A percentile compares a stretch with the other conserved stretches of the same genome.
Conservation (phyloP, 2,888 invertebrate species). For the Leucophenga montana region DNA sequence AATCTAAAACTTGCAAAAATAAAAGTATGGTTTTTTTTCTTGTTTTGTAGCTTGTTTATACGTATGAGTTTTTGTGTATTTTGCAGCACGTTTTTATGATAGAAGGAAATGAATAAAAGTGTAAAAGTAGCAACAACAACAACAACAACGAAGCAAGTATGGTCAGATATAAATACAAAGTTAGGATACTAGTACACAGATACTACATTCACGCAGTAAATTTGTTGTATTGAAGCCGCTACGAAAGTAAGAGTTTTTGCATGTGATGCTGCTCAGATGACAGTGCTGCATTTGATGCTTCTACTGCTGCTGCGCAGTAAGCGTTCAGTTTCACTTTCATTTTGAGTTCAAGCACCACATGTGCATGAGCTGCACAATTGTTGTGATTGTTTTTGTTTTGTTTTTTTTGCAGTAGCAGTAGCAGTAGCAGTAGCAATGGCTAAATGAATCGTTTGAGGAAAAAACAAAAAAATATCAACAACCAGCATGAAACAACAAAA, state of each 20-base stretch:
- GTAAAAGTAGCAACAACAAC: conserved; percentile 40
- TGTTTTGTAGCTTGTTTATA: conserved; percentile 27
- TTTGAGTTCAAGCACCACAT: conserved; percentile 67
- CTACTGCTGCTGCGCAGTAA: conserved; percentile 7
- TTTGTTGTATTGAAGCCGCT: conserved; percentile 30
- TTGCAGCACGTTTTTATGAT: conserved; percentile 42
- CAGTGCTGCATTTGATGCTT: not conserved
- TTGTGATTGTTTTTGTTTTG: conserved; percentile 37
- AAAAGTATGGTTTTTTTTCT: conserved; percentile 23
- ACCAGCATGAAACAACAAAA: not conserved
- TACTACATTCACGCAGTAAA: conserved; percentile 32
- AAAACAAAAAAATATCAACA: not conserved
- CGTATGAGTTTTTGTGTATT: conserved; percentile 6
- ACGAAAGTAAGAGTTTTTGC: conserved; percentile 61
- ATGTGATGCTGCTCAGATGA: conserved; percentile 12
- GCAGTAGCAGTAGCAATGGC: conserved; percentile 15
- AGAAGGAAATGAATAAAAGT: conserved; percentile 63
- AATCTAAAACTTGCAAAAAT: not conserved
- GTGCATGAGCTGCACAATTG: conserved; percentile 36
- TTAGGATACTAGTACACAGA: conserved; percentile 32
- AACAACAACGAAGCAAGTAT: not conserved
- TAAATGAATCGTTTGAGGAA: not conserved
- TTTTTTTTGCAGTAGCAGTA: conserved; percentile 25
- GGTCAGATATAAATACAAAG: not conserved
- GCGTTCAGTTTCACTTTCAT: conserved; percentile 66